A percentile compares a stretch with the other conserved stretches of the same genome.
These are phyloP conservation scores for Clivina fossor DNA, from an alignment of 2,888 invertebrate species.

Conservation along the genomic window DNA sequence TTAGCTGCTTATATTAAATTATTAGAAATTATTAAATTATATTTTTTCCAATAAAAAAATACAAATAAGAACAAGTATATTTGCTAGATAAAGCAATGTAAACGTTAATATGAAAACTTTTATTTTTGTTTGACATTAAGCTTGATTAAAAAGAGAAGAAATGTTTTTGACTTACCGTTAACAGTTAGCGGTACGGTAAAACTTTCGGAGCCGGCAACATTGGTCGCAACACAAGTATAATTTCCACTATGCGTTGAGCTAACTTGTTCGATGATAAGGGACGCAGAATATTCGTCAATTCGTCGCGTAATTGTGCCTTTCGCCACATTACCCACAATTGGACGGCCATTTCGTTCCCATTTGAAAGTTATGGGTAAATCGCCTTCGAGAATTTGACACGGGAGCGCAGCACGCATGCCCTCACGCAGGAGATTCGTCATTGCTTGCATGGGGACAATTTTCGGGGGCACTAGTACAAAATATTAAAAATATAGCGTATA, in stretches of 20 bases:
- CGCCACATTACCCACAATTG: conserved; percentile 57
- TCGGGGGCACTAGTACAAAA: conserved; percentile 69
- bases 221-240: conserved; percentile 89
- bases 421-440: conserved; percentile 79
- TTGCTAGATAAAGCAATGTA: too few species aligned
- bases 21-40: too few species aligned
- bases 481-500: too few species aligned
- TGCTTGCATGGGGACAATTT: conserved; percentile 80
- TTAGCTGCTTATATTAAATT: too few species aligned
- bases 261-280: conserved; percentile 82
- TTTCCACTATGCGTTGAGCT: conserved; percentile 85
- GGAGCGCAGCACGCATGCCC: conserved; percentile 86
- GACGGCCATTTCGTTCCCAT: conserved; percentile 87
- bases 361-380: conserved; percentile 89
- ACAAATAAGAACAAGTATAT: too few species aligned
- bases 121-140: too few species aligned
- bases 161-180: conserved; percentile 63
- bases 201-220: conserved; percentile 78
- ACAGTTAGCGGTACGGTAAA: conserved; percentile 80
- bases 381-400: conserved; percentile 88
- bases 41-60: too few species aligned
- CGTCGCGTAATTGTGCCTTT: conserved; percentile 60
- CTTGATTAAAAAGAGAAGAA: too few species aligned
- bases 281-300: conserved; percentile 83
- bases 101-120: too few species aligned